phyloP scores from a whole-genome alignment of 2,888 invertebrate genomes.

The Caenorhabditis auriculariae region DNA sequence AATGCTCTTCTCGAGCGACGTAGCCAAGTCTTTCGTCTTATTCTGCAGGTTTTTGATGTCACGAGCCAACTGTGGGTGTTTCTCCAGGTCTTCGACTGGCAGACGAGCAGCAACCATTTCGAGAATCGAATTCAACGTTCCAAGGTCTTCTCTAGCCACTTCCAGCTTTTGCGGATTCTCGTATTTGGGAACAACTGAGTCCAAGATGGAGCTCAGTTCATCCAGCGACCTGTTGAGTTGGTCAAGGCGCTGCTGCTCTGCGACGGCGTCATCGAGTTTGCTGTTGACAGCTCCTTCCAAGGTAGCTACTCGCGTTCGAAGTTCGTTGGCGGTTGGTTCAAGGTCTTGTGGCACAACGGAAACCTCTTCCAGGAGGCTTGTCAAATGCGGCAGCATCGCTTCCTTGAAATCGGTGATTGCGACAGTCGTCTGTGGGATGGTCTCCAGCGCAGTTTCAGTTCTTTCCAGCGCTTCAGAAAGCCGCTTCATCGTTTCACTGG shows the following conservation, averaged over 20 bases:
- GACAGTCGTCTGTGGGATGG: slow-evolving; percentile 14
- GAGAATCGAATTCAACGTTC: slow-evolving; percentile 13
- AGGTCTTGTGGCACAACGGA: neutral
- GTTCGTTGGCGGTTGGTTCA: slow-evolving; percentile 2
- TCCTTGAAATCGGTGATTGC: slow-evolving; percentile 16
- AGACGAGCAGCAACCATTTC: slow-evolving; percentile 3
- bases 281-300: slow-evolving; percentile 19
- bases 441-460: slow-evolving; percentile 19
- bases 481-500: slow-evolving; percentile 26
- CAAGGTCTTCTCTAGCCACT: slow-evolving; percentile 19
- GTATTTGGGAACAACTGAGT: slow-evolving; percentile 24
- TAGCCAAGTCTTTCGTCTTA: slow-evolving; percentile 10
- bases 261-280: slow-evolving; percentile 20
- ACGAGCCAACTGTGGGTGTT: slow-evolving; percentile 9
- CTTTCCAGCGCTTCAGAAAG: slow-evolving; percentile 25
- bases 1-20: slow-evolving; percentile 5
- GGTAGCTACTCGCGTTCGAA: slow-evolving; percentile 20
- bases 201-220: slow-evolving; percentile 15
- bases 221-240: slow-evolving; percentile 15
- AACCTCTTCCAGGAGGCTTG: neutral
- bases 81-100: slow-evolving; percentile 1
- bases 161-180: slow-evolving; percentile 19
- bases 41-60: slow-evolving; percentile 13
- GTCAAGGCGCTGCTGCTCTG: slow-evolving; percentile 24
- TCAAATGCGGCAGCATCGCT: slow-evolving; percentile 6